A percentile compares a stretch with the other conserved stretches of the same genome.
phyloP scores from a whole-genome alignment of 2,113 vertebrate genomes.

The Capreolus pygargus region DNA sequence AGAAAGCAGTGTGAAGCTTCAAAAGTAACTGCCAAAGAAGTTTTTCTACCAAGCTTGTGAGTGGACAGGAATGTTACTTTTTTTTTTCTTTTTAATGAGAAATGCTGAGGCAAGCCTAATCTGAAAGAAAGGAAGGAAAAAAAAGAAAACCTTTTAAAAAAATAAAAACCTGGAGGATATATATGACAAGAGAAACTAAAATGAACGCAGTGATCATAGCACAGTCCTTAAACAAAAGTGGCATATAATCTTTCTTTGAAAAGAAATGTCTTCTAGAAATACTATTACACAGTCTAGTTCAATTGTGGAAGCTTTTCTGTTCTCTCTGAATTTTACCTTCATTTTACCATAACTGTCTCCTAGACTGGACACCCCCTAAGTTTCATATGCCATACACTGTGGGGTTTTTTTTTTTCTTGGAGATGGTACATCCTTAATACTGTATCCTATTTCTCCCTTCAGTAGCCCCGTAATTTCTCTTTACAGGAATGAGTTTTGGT shows the following conservation, averaged over 20 bases:
- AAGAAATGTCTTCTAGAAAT: constrained; percentile 75
- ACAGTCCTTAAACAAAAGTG: constrained; percentile 84
- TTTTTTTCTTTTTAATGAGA: constrained; percentile 82
- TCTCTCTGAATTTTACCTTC: constrained; percentile 68
- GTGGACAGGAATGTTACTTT: constrained; percentile 91
- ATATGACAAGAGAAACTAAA: constrained; percentile 83
- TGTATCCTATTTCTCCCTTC: constrained; percentile 81
- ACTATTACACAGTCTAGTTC: constrained; percentile 85
- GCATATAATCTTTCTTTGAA: constrained; percentile 82
- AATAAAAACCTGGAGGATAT: constrained; percentile 74
- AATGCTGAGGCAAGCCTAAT: constrained; percentile 85
- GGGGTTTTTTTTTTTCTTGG: neutral
- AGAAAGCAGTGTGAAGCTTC: constrained; percentile 81
- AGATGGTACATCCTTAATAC: constrained; percentile 79
- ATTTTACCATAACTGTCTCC: constrained; percentile 73
- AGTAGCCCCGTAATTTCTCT: constrained; percentile 72
- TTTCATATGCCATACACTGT: constrained; percentile 63
- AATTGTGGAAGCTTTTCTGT: constrained; percentile 84
- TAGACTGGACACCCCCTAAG: constrained; percentile 67
- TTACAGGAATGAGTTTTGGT: constrained; percentile 87
- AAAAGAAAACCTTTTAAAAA: neutral
- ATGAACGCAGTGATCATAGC: constrained; percentile 73
- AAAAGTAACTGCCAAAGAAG: constrained; percentile 85
- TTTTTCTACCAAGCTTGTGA: constrained; percentile 92
- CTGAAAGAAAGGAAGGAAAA: constrained; percentile 66